These are phyloP conservation scores for Pristionchus entomophagus DNA, from an alignment of 2,888 invertebrate genomes.

Conservation along the genomic window DNA sequence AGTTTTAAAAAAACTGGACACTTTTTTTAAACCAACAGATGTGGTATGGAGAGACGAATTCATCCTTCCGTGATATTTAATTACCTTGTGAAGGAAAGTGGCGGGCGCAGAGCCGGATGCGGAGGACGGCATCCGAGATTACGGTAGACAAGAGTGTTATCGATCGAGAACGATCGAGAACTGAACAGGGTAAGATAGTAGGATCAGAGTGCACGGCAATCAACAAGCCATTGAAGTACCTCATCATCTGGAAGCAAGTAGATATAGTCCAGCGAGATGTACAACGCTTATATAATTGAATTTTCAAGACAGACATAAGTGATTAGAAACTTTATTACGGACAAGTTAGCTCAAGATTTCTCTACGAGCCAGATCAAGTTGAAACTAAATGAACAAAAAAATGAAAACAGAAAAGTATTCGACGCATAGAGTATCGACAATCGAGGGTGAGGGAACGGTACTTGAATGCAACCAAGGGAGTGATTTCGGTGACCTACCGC, in stretches of 20 bases:
- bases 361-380: conserved; percentile 25
- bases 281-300: neutral
- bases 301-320: neutral
- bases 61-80: no score
- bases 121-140: conserved; percentile 42
- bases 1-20: no score
- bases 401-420: neutral
- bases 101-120: conserved; percentile 29
- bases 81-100: conserved; percentile 51
- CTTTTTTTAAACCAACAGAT: neutral
- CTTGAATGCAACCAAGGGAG: conserved; percentile 18
- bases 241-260: neutral
- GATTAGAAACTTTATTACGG: conserved; percentile 38
- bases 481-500: neutral
- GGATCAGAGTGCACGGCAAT: no score
- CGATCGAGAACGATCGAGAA: conserved; percentile 26
- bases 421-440: conserved; percentile 38
- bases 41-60: neutral
- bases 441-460: neutral
- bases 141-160: conserved; percentile 42
- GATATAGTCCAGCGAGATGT: neutral
- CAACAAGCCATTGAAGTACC: neutral
- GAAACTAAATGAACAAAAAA: conserved; percentile 15
- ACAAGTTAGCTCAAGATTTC: neutral
- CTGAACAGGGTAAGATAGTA: no score